A percentile compares a stretch with the other conserved stretches of the same genome.
Conservation (phyloP, 2,113 vertebrate genomes). For the Mustelus asterias region DNA sequence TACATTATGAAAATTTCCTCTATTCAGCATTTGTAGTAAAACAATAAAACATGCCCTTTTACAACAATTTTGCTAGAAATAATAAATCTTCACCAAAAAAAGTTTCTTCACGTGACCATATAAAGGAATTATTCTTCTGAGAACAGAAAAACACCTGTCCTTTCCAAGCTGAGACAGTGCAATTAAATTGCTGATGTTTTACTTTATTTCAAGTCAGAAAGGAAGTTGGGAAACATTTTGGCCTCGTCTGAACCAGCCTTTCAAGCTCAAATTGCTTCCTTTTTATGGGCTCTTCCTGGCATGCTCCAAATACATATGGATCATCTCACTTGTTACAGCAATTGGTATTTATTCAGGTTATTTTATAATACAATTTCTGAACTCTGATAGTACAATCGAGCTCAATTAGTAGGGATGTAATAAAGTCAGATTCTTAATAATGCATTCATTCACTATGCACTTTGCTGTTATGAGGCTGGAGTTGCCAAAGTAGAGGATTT, state of each 20-base stretch:
- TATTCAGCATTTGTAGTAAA: neutral
- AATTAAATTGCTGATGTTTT: neutral
- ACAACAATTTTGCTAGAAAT: neutral
- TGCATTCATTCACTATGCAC: neutral
- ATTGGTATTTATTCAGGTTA: neutral
- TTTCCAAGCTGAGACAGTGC: neutral
- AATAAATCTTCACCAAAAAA: neutral
- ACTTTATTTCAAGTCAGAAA: neutral
- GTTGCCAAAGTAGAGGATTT: neutral
- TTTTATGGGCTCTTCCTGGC: neutral
- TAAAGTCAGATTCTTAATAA: conserved; percentile 9
- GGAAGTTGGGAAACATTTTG: neutral
- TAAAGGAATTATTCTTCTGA: neutral
- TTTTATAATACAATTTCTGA: neutral
- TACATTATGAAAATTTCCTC: neutral
- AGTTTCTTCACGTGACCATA: neutral
- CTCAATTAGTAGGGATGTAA: neutral
- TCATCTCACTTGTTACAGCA: neutral
- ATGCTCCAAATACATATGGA: neutral
- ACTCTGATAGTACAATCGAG: neutral
- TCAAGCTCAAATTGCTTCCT: neutral
- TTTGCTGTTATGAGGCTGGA: neutral
- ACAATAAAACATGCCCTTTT: neutral
- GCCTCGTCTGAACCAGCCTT: neutral
- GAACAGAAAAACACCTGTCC: neutral